Percentiles rank a stretch among this genome's conserved stretches.
Conservation (phyloP, 2,797 vertebrate species). For the Typhlichthys eigenmanni region DNA sequence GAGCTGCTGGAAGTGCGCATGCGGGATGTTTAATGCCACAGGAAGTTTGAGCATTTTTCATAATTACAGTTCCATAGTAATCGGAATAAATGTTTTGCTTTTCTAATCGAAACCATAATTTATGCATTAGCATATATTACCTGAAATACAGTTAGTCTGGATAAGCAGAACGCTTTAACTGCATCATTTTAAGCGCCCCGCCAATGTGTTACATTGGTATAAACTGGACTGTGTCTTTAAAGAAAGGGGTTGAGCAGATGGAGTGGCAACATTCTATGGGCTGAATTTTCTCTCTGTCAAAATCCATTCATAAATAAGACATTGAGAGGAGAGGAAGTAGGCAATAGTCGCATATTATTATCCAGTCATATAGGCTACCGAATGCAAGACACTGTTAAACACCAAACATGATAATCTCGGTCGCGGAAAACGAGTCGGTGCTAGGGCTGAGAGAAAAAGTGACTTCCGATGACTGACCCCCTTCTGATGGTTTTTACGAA, state of each 20-base stretch:
- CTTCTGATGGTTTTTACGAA: constrained; percentile 52
- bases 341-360: constrained; percentile 35
- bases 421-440: constrained; percentile 34
- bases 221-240: constrained; percentile 77
- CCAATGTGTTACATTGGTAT: constrained; percentile 1
- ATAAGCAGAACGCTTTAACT: neutral
- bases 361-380: constrained; percentile 30
- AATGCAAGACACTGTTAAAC: constrained; percentile 34
- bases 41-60: too few species aligned
- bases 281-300: constrained; percentile 65
- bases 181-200: neutral
- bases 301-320: constrained; percentile 87
- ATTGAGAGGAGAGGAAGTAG: constrained; percentile 51
- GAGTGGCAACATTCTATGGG: constrained; percentile 51
- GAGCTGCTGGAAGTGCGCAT: too few species aligned
- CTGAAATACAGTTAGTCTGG: neutral
- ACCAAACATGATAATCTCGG: constrained; percentile 34
- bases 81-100: too few species aligned
- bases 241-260: constrained; percentile 45
- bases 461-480: constrained; percentile 69
- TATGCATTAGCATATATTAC: too few species aligned
- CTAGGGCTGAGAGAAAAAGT: constrained; percentile 48
- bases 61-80: too few species aligned
- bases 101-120: too few species aligned
- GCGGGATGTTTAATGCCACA: too few species aligned